Evolutionary conservation across 2,113 vertebrate species (phyloP).

Genomic region (Neoarius graeffei): DNA sequence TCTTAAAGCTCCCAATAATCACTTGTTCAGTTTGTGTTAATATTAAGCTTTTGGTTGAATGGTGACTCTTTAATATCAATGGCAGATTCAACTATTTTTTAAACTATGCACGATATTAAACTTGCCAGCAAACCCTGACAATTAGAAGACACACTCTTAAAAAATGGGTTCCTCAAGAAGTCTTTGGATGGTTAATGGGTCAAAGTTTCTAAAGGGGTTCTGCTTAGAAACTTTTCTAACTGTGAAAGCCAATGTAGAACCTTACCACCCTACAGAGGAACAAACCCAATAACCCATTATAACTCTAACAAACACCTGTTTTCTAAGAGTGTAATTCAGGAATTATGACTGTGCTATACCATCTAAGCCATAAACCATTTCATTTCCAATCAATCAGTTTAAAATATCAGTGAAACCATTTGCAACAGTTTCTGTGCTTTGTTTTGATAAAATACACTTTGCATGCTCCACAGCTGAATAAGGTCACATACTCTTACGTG

Average conservation of each 20-base stretch:
- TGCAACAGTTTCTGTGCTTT: conserved; percentile 56
- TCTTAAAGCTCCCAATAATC: background rate
- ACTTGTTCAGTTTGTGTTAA: background rate
- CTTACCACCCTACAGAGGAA: background rate
- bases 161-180: background rate
- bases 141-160: background rate
- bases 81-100: background rate
- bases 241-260: background rate
- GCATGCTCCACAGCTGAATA: conserved; percentile 54
- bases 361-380: background rate
- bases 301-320: background rate
- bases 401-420: conserved; percentile 45
- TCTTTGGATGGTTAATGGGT: background rate
- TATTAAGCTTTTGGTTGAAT: background rate
- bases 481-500: background rate
- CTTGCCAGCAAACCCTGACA: conserved; percentile 51
- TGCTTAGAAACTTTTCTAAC: background rate
- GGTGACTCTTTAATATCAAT: background rate
- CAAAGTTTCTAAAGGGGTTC: background rate
- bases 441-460: conserved; percentile 54
- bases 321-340: conserved; percentile 6
- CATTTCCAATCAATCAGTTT: background rate
- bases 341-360: background rate
- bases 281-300: background rate
- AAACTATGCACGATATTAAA: conserved; percentile 23